Conservation (phyloP, 2,113 vertebrate species). For the Tauraco erythrolophus region DNA sequence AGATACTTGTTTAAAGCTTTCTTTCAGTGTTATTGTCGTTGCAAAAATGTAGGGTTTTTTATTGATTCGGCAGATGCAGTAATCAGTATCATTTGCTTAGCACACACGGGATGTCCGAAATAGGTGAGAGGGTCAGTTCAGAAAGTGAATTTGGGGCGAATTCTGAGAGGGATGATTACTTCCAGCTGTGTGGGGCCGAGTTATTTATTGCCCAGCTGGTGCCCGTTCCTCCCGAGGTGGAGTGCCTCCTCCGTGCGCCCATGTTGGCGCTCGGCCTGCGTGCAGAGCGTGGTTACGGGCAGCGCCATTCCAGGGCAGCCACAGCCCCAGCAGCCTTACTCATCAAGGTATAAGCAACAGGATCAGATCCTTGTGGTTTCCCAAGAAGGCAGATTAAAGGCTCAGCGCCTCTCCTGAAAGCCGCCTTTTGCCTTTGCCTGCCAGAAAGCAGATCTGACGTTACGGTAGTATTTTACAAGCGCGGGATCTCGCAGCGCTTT, state of each 20-base stretch:
- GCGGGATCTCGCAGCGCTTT: background rate
- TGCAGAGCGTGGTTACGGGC: background rate
- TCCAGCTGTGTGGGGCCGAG: slow-evolving; percentile 65
- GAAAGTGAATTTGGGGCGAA: background rate
- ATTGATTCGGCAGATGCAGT: background rate
- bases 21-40: background rate
- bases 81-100: background rate
- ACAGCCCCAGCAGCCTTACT: slow-evolving; percentile 30
- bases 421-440: background rate
- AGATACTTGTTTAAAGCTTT: background rate
- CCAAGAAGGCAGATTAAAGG: slow-evolving; percentile 45
- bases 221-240: background rate
- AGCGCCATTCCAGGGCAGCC: slow-evolving; percentile 50
- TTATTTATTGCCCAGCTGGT: slow-evolving; percentile 42
- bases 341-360: slow-evolving; percentile 27
- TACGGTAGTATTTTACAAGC: background rate
- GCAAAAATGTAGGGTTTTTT: background rate
- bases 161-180: slow-evolving; percentile 38
- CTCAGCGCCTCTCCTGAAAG: background rate
- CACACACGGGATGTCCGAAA: slow-evolving; percentile 14
- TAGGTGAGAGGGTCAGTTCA: slow-evolving; percentile 33
- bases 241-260: background rate
- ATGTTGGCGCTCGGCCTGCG: background rate
- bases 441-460: slow-evolving; percentile 14
- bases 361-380: slow-evolving; percentile 53